Evolutionary conservation across 2,113 vertebrate genomes (phyloP).

Genomic region (Solea solea): DNA sequence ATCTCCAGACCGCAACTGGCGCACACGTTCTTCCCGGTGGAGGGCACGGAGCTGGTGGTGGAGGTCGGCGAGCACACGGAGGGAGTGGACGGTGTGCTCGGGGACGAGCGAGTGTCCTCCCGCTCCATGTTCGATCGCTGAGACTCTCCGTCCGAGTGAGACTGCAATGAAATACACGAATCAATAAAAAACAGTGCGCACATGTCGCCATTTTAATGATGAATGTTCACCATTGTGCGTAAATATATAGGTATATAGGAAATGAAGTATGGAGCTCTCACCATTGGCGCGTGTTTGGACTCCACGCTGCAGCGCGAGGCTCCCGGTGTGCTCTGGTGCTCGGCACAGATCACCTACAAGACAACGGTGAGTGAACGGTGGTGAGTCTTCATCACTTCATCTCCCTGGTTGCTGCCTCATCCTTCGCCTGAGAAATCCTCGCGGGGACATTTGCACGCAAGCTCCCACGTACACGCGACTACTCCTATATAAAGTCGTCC

Average conservation of each 20-base stretch:
- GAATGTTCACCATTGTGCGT: neutral
- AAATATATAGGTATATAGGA: neutral
- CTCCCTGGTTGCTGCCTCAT: constrained; percentile 35
- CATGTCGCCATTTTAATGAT: neutral
- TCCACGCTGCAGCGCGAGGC: constrained; percentile 85
- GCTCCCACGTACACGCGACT: constrained; percentile 6
- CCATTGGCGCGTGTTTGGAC: constrained; percentile 87
- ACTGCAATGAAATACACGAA: constrained; percentile 71
- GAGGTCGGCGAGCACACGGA: constrained; percentile 93
- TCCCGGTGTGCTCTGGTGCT: constrained; percentile 85
- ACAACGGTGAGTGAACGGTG: constrained; percentile 69
- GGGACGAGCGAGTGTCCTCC: constrained; percentile 91
- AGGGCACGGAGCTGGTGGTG: constrained; percentile 88
- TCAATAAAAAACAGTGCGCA: neutral
- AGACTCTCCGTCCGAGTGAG: constrained; percentile 92
- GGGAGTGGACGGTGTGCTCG: constrained; percentile 93
- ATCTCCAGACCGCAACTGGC: constrained; percentile 97
- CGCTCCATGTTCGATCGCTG: constrained; percentile 90
- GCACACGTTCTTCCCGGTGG: constrained; percentile 93
- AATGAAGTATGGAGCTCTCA: constrained; percentile 75
- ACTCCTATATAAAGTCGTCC: constrained; percentile 85
- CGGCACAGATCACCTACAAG: constrained; percentile 90
- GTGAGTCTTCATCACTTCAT: constrained; percentile 72
- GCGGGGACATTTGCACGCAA: constrained; percentile 73
- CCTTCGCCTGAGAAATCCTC: constrained; percentile 57